A percentile compares a stretch with the other conserved stretches of the same genome.
These are phyloP conservation scores for Scaptomyza tumidula DNA, from an alignment of 2,888 invertebrate species.

Conservation along the genomic window DNA sequence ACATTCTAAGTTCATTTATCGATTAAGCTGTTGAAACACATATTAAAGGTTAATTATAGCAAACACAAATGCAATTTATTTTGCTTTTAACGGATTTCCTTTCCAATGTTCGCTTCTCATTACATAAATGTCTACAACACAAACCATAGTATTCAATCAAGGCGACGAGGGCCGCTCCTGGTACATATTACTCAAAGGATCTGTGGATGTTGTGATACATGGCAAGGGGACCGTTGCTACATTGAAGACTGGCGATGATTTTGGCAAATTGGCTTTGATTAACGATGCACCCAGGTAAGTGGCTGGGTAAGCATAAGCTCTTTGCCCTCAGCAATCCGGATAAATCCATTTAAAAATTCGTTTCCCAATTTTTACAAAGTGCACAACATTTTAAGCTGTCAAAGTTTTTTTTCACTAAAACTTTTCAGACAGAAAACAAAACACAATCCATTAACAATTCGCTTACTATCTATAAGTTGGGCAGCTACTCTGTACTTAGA, in stretches of 20 bases:
- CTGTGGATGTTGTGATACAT: constrained; percentile 93
- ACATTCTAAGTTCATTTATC: no score
- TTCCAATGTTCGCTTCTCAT: constrained; percentile 9
- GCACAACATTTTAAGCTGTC: constrained; percentile 33
- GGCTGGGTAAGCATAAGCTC: not conserved
- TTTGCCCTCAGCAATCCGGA: constrained; percentile 1
- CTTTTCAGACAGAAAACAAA: constrained; percentile 29
- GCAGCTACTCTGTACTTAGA: constrained; percentile 25
- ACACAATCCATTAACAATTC: constrained; percentile 35
- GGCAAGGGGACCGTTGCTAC: constrained; percentile 93
- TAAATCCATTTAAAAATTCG: constrained; percentile 7
- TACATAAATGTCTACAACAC: constrained; percentile 37
- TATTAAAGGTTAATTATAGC: no score
- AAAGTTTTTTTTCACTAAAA: constrained; percentile 26
- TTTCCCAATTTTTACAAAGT: constrained; percentile 8
- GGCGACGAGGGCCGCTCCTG: constrained; percentile 93
- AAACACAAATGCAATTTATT: not conserved
- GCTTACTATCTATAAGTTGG: constrained; percentile 22
- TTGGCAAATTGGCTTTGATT: constrained; percentile 93
- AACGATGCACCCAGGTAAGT: constrained; percentile 92
- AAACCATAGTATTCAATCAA: constrained; percentile 89
- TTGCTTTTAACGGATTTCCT: constrained; percentile 28
- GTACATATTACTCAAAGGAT: constrained; percentile 93
- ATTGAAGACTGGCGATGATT: constrained; percentile 93
- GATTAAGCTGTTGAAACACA: no score